phyloP scores from a whole-genome alignment of 2,888 invertebrate genomes.

The Spisula subtruncata region DNA sequence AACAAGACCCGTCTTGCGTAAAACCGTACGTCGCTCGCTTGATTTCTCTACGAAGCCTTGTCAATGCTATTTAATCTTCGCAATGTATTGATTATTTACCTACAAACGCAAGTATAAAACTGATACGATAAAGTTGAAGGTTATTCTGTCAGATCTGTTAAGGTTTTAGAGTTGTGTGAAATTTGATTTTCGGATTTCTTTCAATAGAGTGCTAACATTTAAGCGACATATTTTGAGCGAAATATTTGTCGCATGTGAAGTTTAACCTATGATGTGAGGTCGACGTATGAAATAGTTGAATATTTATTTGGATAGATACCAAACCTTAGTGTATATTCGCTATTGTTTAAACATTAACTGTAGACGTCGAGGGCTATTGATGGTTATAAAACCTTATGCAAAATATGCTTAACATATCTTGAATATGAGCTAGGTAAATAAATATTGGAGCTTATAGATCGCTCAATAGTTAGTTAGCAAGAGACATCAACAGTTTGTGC shows the following conservation, averaged over 20 bases:
- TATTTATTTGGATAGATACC: conserved; percentile 25
- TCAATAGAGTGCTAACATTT: not conserved
- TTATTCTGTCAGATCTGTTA: not conserved
- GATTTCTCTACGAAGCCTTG: conserved; percentile 21
- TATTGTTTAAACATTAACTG: not conserved
- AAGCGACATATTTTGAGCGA: not conserved
- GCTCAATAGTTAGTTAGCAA: not conserved
- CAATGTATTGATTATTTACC: conserved; percentile 45
- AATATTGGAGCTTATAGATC: not conserved
- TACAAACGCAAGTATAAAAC: conserved; percentile 12
- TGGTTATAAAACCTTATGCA: not conserved
- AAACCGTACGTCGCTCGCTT: conserved; percentile 25
- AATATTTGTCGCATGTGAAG: not conserved
- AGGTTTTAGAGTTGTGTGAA: not conserved
- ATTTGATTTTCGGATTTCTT: conserved; percentile 10
- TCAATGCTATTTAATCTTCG: conserved; percentile 28
- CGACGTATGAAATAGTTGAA: not conserved
- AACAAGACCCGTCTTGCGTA: conserved; percentile 40
- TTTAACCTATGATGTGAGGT: not conserved
- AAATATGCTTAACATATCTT: not conserved
- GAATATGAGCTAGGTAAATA: not conserved
- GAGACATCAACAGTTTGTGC: not conserved
- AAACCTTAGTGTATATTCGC: not conserved
- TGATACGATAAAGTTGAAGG: conserved; percentile 17
- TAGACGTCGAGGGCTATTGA: not conserved